These are phyloP conservation scores for Prionace glauca DNA, from an alignment of 2,797 vertebrate genomes.

Conservation along the genomic window DNA sequence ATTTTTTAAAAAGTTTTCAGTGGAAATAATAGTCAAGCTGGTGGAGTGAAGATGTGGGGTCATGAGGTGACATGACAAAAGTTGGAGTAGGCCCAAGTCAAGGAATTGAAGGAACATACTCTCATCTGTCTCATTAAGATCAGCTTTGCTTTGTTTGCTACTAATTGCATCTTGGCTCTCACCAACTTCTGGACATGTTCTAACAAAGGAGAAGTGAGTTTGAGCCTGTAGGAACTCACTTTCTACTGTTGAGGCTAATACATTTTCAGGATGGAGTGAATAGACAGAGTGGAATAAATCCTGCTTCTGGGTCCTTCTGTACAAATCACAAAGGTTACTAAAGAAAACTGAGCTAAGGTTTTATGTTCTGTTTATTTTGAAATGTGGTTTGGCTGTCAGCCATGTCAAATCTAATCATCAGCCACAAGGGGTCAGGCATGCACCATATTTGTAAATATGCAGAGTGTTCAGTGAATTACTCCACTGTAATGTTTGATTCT, in stretches of 20 bases:
- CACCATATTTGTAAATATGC: neutral
- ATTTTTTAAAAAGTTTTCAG: neutral
- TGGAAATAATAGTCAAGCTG: neutral
- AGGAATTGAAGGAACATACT: neutral
- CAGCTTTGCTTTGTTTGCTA: neutral
- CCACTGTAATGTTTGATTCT: neutral
- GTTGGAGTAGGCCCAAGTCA: neutral
- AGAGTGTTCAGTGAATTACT: neutral
- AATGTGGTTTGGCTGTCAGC: neutral
- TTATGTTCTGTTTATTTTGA: conserved; percentile 3
- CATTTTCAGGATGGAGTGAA: neutral
- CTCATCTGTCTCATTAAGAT: neutral
- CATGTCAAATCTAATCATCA: neutral
- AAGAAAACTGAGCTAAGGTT: neutral
- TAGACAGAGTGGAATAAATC: neutral
- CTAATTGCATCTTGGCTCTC: neutral
- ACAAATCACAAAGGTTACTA: neutral
- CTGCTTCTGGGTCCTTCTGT: neutral
- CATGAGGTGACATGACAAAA: neutral
- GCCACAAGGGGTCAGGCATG: conserved; percentile 34
- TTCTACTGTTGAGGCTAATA: neutral
- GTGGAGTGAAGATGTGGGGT: neutral
- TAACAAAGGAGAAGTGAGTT: neutral
- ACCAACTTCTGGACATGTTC: neutral
- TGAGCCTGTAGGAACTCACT: neutral